Base-by-base conservation (phyloP, 2,113 vertebrate species). In the Tachysurus fulvidraco region DNA sequence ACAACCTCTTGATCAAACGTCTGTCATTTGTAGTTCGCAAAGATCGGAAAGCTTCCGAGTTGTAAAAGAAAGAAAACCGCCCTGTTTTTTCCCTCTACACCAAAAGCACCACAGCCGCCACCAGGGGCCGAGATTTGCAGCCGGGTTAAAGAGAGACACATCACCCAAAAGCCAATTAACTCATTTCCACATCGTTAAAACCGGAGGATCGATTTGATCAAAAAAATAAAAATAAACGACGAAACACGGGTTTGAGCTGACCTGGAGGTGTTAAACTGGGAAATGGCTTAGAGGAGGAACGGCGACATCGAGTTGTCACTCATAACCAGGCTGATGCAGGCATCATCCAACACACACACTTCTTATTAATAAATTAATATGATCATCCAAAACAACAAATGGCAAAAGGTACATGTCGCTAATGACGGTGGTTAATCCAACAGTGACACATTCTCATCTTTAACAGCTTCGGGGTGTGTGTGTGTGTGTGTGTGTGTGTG, bases 121-220 rank as follows among this genome's bases (percentile, higher is more conserved):
- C 46, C 46, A 50, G 74, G 78, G 13, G 86, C 79, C 55, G 57
- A 88, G 81, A 92, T 59, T 92, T 81, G 87, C 80, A 91, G 89
- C 90, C 91, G 74, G 89, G 83, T 93, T 94, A 93, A 94, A 93
- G 88, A 91, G 93, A 93, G 94, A 25, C 9, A 57, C 50, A 83
- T 13, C 28, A 55, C 4, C 36, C 59, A 46, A 79, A 91, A 94
- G 92, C 92, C 92, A 93, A 92, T 95, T 93, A 93, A 46, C 87
- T 84, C 62, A 82, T 88, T 92, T 87, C 23, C 74, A 71, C 65
- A 50, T 87, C 71, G 71, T 92, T 93, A 92, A 88, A 90, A 81
- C 36, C 62, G 88, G 81, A 83, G 44, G 89, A 88, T 92, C 82
- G 83, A 46, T 57, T 89, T 81, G 65, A 85, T 74, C 25, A 60